Evolutionary conservation across 1,140 invertebrate genomes (phyloP), one percentile per base, ranked within the genome.

Genomic region (Homalodisca vitripennis): DNA sequence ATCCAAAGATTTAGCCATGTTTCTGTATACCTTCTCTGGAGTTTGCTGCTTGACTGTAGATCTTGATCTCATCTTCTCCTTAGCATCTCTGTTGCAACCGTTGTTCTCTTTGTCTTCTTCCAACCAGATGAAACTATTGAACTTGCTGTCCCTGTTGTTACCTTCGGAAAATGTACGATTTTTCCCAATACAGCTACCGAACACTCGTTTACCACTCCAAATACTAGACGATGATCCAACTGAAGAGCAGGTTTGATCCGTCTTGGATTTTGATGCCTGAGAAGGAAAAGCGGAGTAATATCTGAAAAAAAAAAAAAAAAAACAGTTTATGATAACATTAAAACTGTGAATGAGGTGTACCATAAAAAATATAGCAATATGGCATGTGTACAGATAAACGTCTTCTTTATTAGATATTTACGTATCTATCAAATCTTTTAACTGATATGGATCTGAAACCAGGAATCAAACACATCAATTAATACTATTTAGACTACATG

Each of bases 231-330:
- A 30, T 34, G 53, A 60, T 41, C 57, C 27, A 48, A 47, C 27
- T 66, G 48, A 47, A 55, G 53, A 31, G 31, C 20, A 46, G 65
- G 66, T 60, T n/a, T 51, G 48, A 20, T 66, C 48, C n/a, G 48
- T 46, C n/a, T 31, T 69, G 41, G 53, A 6, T 68, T 70, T 72
- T 12, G 63, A 66, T 70, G 71, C 63, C 3, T 72, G 69, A 34
- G 74, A 73, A 69, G 74, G 74, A 67, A 75, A 73, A 29, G 73
- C 73, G 48, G 73, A 71, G 66, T 73, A 74, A 62, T 72, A 75
- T 47, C 74, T 72, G 65, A 47, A 69, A 64, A 1, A 22, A 53
- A 71, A 22, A 41, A 53, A 66, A 51, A n/a, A n/a, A n/a, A n/a
- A n/a, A n/a, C n/a, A n/a, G n/a, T n/a, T n/a, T n/a, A n/a, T n/a